Evolutionary conservation across 2,113 vertebrate genomes (phyloP).

Genomic region (Rostratula benghalensis): DNA sequence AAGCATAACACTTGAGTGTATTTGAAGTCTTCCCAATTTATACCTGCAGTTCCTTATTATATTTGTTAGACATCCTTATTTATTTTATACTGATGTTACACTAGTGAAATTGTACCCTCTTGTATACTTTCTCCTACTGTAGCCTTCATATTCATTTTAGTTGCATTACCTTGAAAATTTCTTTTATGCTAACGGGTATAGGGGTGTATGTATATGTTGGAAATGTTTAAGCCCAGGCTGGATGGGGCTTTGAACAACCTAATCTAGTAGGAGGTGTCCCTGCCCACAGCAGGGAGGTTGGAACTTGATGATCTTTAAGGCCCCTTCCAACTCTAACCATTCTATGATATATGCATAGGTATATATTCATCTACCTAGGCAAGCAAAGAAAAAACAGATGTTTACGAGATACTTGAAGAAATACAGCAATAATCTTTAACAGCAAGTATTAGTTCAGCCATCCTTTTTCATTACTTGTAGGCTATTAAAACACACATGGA

Average conservation of each 20-base stretch:
- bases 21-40: conserved; percentile 21
- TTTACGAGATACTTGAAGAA: background rate
- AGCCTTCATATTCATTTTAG: background rate
- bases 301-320: too few relatives aligned
- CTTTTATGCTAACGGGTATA: background rate
- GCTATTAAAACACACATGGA: background rate
- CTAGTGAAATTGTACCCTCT: background rate
- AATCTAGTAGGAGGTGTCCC: too few relatives aligned
- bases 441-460: background rate
- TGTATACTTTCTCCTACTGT: background rate
- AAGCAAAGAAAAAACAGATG: background rate
- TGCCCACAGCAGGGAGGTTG: too few relatives aligned
- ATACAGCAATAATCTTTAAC: background rate
- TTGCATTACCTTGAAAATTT: background rate
- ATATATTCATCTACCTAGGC: background rate
- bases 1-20: background rate
- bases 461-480: background rate
- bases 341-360: too few relatives aligned
- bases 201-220: accelerated
- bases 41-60: background rate
- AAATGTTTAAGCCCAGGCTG: too few relatives aligned
- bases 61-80: background rate
- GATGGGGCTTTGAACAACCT: too few relatives aligned
- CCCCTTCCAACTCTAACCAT: too few relatives aligned
- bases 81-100: background rate